Conservation (phyloP, 2,113 vertebrate species). For the Pogonocichla stellata region DNA sequence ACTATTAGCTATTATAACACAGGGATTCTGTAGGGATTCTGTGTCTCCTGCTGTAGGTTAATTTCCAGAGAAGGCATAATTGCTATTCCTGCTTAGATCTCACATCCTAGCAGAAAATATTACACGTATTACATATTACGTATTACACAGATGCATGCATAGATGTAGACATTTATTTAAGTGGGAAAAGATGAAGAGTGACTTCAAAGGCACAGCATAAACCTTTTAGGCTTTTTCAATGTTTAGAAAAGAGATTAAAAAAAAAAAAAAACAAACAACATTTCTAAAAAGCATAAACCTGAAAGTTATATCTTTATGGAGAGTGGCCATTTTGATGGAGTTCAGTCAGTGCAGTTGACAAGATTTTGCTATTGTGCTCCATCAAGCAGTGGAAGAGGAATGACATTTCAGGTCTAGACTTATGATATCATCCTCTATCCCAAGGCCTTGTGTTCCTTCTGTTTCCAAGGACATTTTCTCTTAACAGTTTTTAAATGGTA, state of each 20-base stretch:
- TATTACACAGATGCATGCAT: background rate
- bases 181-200: background rate
- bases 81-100: background rate
- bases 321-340: background rate
- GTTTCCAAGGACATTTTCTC: background rate
- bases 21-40: background rate
- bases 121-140: background rate
- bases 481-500: background rate
- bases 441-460: background rate
- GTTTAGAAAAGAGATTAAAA: background rate
- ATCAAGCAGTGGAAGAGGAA: background rate
- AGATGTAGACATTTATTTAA: background rate
- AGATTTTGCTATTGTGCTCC: background rate
- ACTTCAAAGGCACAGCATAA: background rate
- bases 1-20: background rate
- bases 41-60: background rate
- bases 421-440: background rate
- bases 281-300: background rate
- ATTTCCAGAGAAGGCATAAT: background rate
- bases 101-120: background rate
- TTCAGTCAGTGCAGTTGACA: background rate
- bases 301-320: background rate
- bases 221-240: background rate
- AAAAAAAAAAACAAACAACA: background rate
- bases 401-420: background rate